Base-by-base conservation (phyloP, 2,113 vertebrate genomes). In the Hemichromis elongatus region DNA sequence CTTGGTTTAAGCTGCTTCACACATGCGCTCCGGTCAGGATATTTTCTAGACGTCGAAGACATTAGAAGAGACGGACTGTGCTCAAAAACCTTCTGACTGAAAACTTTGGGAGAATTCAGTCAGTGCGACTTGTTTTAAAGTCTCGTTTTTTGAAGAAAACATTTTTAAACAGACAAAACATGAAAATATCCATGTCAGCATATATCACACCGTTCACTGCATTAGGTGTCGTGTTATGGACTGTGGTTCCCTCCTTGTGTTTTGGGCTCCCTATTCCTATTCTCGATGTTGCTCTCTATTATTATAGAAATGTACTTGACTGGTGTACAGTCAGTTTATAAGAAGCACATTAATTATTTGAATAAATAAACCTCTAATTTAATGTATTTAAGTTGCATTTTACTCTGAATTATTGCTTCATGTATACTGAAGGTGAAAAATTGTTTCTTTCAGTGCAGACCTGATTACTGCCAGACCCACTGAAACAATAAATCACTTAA, bases 391-490 rank as follows among this genome's bases (percentile, higher is more conserved):
- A 26, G 21, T 21, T 26, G 54, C 21, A 7, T 56, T 56, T 26
- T 56, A 26, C 54, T 56, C 6, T 1, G 8, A 56, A 56, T 63
- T 8, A 21, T 13, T 63, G 59, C 59, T 37, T 37, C 33, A n/a
- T 63, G 33, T 37, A 37, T 37, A 37, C 33, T 37, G 59, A 63
- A 37, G 0, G 33, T 63, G 33, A 63, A 37, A 63, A 37, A 63
- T n/a, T 1, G 59, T 0, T 63, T 5, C 59, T 63, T 63, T 37
- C 59, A 63, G 33, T 63, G 33, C 59, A 63, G 59, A 21, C 59
- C 6, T 63, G 33, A 63, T 63, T 63, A 63, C 59, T 13, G 33
- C 59, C 59, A 63, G 59, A 63, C 59, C 59, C 33, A 21, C 19
- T 63, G 19, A 63, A 63, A 37, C 19, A 21, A 37, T 63, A 63